These are phyloP conservation scores for Poeciliopsis retropinna DNA, from an alignment of 2,113 vertebrate genomes.

Conservation along the genomic window DNA sequence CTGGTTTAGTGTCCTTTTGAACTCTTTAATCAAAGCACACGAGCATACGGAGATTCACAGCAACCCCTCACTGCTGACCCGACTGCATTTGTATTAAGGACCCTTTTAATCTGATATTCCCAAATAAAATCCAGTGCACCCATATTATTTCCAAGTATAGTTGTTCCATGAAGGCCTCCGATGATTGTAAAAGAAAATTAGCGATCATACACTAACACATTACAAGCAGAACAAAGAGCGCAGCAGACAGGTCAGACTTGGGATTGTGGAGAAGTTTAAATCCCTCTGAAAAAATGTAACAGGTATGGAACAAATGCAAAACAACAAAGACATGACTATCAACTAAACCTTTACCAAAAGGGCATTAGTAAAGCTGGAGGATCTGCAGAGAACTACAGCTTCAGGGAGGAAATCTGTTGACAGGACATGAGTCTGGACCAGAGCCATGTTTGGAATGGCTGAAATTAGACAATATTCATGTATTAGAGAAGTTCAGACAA, in stretches of 20 bases:
- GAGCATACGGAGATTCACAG: conserved; percentile 30
- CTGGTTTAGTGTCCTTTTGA: conserved; percentile 43
- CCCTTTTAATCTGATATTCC: neutral
- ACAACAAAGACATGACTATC: neutral
- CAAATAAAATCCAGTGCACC: neutral
- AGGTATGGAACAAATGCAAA: neutral
- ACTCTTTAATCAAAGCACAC: conserved; percentile 25
- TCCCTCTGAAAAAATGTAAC: neutral
- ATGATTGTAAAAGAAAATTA: neutral
- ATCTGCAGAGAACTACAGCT: neutral
- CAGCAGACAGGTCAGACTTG: neutral
- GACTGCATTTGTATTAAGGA: neutral
- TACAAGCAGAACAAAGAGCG: neutral
- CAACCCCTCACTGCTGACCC: conserved; percentile 30
- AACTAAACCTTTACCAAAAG: neutral
- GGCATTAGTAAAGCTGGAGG: neutral
- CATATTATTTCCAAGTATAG: neutral
- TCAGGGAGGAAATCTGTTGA: too few species aligned
- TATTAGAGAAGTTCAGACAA: too few species aligned
- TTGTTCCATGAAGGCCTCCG: neutral
- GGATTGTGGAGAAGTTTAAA: neutral
- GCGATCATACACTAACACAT: neutral
- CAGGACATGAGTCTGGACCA: too few species aligned
- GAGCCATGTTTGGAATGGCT: too few species aligned
- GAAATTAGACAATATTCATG: too few species aligned